Evolutionary conservation across 2,888 invertebrate genomes (phyloP), one percentile per base, ranked within the genome.

Genomic region (Axea sp.): DNA sequence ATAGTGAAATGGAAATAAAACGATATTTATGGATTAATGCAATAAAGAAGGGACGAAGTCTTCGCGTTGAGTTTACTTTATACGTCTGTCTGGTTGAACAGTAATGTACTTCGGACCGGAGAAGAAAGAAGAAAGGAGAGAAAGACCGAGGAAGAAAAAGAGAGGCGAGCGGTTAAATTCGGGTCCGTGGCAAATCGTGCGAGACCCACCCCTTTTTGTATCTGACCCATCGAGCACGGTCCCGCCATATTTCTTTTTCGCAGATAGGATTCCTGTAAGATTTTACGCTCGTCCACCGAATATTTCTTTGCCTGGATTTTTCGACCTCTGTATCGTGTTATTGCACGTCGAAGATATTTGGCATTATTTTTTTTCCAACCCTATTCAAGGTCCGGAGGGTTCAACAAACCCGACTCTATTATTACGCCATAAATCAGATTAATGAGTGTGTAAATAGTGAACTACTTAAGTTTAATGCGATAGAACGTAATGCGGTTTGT

Each of bases 171-270:
- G 67, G 71, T 53, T 62, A 49, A 64, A 67, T 73, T 65, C 72
- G 80, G 78, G 80, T 82, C 83, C 83, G 81, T 83, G 77, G 82
- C 83, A 80, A 83, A 83, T 83, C 81, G 83, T 77, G 77, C 75
- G 73, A 77, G 80, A 59, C 77, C 81, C 79, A 79, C 78, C 82
- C 79, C 77, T 79, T 83, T 81, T 80, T 81, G 80, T 77, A 73
- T 77, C 65, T 72, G 59, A 55, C 53, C 72, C 69, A 64, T 68
- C 55, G 62, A 43, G 35, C 67, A 45, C 76, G 14, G 69, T 45
- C 59, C 60, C 53, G 60, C 53, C 69, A 53, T 69, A 69, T 69
- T 69, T 69, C 69, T 69, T 60, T 69, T 69, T 69, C 75, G 77
- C 78, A 79, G 78, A 78, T 75, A 80, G 80, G 76, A 82, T 81